These are phyloP conservation scores for Eumacrocentrus americanus DNA, from an alignment of 2,888 invertebrate species.

Conservation along the genomic window DNA sequence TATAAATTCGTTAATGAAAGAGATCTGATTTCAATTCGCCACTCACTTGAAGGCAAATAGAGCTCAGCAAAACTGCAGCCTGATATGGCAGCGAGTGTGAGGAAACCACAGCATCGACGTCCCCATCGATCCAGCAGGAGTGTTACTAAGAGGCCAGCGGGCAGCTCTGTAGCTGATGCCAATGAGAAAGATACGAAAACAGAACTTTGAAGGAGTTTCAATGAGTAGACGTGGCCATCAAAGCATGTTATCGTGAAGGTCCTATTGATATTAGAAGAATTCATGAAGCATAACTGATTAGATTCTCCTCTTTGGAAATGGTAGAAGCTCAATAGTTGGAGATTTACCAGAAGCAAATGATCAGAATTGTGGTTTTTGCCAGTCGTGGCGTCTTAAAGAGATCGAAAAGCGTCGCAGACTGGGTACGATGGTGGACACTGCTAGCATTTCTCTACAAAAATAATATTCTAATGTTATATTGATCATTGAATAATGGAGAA, in stretches of 20 bases:
- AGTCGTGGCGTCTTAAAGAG: constrained; percentile 62
- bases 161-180: constrained; percentile 82
- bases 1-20: not conserved
- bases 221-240: constrained; percentile 86
- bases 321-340: not conserved
- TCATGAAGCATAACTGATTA: not conserved
- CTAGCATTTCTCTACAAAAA: constrained; percentile 51
- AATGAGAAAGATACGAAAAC: constrained; percentile 84
- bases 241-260: constrained; percentile 83
- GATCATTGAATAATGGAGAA: not conserved
- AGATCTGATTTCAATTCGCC: not conserved
- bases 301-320: not conserved
- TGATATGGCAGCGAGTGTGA: constrained; percentile 79
- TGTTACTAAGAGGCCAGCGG: constrained; percentile 81
- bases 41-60: constrained; percentile 47
- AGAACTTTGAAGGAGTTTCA: constrained; percentile 80
- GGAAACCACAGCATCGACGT: constrained; percentile 80
- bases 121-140: constrained; percentile 81
- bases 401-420: constrained; percentile 59
- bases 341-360: constrained; percentile 62
- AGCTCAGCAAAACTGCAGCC: constrained; percentile 70
- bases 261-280: constrained; percentile 48
- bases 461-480: too few species aligned
- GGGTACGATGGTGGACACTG: constrained; percentile 48
- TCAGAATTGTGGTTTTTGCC: constrained; percentile 61